Evolutionary conservation across 2,113 vertebrate genomes (phyloP), one percentile per base, ranked within the genome.

Genomic region (Nicator chloris): DNA sequence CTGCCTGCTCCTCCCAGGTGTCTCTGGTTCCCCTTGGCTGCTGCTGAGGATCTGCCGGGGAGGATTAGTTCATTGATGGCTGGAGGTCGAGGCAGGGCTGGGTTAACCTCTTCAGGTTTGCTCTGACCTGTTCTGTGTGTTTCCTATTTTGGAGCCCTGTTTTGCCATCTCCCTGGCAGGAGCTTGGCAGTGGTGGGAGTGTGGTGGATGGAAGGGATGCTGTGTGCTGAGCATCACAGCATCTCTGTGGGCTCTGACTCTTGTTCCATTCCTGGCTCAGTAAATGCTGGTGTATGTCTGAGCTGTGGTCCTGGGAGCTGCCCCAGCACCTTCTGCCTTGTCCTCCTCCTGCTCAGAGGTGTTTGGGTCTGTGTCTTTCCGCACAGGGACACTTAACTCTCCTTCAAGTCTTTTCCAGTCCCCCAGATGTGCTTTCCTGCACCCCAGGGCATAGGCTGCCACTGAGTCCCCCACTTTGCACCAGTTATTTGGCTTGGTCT

Each of bases 141-240:
- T 73, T 49, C 9, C 76, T 89, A 69, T 86, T 82, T 37, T 22
- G 7, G 39, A 20, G 4, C 27, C 30, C 15, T 17, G 39, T 42
- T 59, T 31, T 15, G 3, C 5, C 0, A 0, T 45, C 50, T 78
- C 39, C 26, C 50, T 16, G 45, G 12, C 8, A 18, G 79, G 51
- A 35, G 6, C 35, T 19, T 0, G 5, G 33, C 49, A 15, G 59
- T 5, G 35, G 7, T 42, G 64, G 16, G 54, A 31, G n/a, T 0
- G 0, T 24, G 21, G 15, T 33, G 76, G 50, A 3, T 13, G 49
- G 18, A 8, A 14, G 69, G 42, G 8, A 1, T 4, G 3, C 57
- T 2, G 47, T 3, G 1, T 31, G 31, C 44, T 12, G 22, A 18
- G 66, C 51, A 15, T 15, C 45, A 2, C 53, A 44, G 23, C 7